These are phyloP conservation scores for Petromus typicus DNA, from an alignment of 2,113 vertebrate genomes.

Conservation along the genomic window DNA sequence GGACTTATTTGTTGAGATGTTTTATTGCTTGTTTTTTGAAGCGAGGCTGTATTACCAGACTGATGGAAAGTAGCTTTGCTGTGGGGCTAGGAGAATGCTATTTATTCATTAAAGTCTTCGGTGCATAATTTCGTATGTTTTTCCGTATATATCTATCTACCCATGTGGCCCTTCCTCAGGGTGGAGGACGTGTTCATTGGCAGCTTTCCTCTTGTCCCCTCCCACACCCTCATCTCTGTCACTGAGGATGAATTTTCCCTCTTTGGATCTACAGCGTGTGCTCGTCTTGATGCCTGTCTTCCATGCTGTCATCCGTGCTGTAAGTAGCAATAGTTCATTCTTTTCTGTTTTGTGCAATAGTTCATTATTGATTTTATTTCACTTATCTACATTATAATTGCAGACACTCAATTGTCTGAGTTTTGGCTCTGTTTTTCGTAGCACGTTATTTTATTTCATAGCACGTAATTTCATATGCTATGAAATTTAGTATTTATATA, in stretches of 20 bases:
- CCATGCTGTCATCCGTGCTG: neutral
- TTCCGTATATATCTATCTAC: rapidly evolving
- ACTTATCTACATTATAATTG: neutral
- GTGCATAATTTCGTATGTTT: neutral
- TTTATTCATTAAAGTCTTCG: neutral
- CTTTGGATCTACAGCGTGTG: neutral
- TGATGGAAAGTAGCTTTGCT: neutral
- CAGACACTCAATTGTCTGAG: neutral
- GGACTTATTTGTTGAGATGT: neutral
- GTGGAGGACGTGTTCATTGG: neutral
- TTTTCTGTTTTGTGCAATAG: neutral
- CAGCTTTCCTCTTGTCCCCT: neutral
- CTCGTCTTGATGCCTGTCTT: neutral
- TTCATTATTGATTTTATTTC: neutral
- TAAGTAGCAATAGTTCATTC: neutral
- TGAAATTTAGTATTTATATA: too few relatives aligned
- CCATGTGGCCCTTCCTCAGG: neutral
- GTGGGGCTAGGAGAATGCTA: neutral
- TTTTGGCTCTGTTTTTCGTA: neutral
- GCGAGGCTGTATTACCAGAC: neutral
- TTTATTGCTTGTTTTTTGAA: slow-evolving; percentile 10
- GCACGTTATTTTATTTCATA: neutral
- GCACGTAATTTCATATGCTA: too few relatives aligned
- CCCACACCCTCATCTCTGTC: neutral
- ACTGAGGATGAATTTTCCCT: neutral